phyloP scores from a whole-genome alignment of 1,140 invertebrate species.

The Chelonus insularis region DNA sequence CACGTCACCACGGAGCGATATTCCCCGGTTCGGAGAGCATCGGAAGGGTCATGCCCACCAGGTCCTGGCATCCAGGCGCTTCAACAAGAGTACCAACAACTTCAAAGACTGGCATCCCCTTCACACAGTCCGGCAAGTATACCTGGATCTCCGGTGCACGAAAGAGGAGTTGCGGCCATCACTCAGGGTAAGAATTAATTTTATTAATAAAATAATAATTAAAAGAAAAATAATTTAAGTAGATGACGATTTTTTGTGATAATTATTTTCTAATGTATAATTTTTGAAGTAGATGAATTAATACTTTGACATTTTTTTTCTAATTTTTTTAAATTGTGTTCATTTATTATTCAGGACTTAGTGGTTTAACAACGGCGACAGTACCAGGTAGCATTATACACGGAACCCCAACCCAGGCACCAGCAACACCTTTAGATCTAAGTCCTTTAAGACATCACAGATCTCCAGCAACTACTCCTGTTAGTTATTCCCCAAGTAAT shows the following conservation, averaged over 20 bases:
- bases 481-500: slow-evolving; percentile 59
- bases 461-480: slow-evolving; percentile 59
- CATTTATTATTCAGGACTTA: slow-evolving; percentile 48
- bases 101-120: slow-evolving; percentile 63
- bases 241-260: background rate
- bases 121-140: slow-evolving; percentile 63
- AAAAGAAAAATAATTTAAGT: background rate
- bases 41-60: slow-evolving; percentile 71
- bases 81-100: slow-evolving; percentile 74
- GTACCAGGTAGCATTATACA: slow-evolving; percentile 58
- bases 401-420: slow-evolving; percentile 57
- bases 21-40: slow-evolving; percentile 86
- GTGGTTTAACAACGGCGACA: slow-evolving; percentile 53
- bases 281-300: no score
- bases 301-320: no score
- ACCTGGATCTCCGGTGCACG: slow-evolving; percentile 71
- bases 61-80: slow-evolving; percentile 65
- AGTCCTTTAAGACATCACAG: slow-evolving; percentile 57
- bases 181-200: slow-evolving; percentile 68
- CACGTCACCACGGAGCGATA: slow-evolving; percentile 74
- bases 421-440: slow-evolving; percentile 54
- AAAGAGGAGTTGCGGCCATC: slow-evolving; percentile 71
- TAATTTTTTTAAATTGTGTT: no score
- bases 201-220: background rate
- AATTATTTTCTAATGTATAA: no score